These are phyloP conservation scores for Abrostola triplasia DNA, from an alignment of 2,888 invertebrate species.

Conservation along the genomic window DNA sequence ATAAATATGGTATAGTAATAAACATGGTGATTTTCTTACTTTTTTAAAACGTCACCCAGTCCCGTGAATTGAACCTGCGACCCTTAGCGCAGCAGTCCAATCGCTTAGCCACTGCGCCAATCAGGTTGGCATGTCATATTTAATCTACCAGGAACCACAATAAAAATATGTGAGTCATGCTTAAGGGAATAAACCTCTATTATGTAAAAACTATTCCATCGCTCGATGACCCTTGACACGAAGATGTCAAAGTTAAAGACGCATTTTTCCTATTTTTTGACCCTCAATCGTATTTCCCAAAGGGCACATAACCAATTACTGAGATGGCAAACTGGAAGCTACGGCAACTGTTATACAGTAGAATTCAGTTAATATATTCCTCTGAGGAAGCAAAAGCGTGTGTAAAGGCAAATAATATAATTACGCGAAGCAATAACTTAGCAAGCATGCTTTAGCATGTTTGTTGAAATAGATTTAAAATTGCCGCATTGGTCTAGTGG, in stretches of 20 bases:
- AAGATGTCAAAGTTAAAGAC: conserved; percentile 29
- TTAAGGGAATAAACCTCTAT: conserved; percentile 9
- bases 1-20: no score
- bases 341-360: neutral
- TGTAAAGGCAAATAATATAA: conserved; percentile 14
- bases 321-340: neutral
- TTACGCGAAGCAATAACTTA: conserved; percentile 15
- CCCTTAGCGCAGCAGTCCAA: no score
- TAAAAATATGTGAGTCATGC: conserved; percentile 14
- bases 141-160: neutral
- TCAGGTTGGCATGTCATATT: no score
- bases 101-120: no score
- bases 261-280: conserved; percentile 13
- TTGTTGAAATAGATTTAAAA: no score
- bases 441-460: no score
- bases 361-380: neutral
- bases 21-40: no score
- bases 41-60: no score
- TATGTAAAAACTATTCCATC: conserved; percentile 14
- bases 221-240: conserved; percentile 24
- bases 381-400: neutral
- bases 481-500: no score
- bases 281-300: conserved; percentile 17
- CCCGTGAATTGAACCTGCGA: no score
- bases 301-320: conserved; percentile 17